Evolutionary conservation across 2,888 invertebrate species (phyloP).

Genomic region (Nemurella pictetii): DNA sequence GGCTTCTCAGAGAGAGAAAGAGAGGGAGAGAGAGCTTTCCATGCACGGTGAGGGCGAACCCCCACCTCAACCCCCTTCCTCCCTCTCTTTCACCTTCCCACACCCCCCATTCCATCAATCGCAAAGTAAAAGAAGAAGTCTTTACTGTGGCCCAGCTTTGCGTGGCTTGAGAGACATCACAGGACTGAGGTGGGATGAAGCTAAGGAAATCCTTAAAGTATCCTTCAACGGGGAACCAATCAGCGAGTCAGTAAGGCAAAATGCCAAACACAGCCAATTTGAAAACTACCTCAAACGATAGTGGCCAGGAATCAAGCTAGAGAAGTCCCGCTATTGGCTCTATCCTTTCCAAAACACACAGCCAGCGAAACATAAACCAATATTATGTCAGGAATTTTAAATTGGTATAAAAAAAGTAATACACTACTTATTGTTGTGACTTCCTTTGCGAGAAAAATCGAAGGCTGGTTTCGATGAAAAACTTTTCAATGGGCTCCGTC

Average conservation of each 20-base stretch:
- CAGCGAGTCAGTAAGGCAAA: slow-evolving; percentile 19
- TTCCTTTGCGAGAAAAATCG: background rate
- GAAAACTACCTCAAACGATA: slow-evolving; percentile 3
- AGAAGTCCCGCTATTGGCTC: background rate
- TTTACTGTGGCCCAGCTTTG: slow-evolving; percentile 5
- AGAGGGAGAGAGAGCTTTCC: background rate
- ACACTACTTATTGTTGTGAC: background rate
- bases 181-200: slow-evolving; percentile 6
- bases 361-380: background rate
- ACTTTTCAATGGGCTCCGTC: background rate
- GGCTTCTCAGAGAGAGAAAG: background rate
- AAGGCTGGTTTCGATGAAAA: background rate
- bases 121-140: slow-evolving; percentile 14
- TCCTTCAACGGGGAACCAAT: slow-evolving; percentile 15
- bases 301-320: background rate
- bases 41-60: background rate
- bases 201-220: slow-evolving; percentile 25
- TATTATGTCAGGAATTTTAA: background rate
- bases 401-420: background rate
- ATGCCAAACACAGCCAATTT: slow-evolving; percentile 31
- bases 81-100: background rate
- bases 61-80: background rate
- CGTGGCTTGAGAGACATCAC: slow-evolving; percentile 10
- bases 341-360: background rate
- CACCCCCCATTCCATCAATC: slow-evolving; percentile 8